Evolutionary conservation across 2,888 invertebrate genomes (phyloP).

Genomic region (Acanthosepion lycidas): DNA sequence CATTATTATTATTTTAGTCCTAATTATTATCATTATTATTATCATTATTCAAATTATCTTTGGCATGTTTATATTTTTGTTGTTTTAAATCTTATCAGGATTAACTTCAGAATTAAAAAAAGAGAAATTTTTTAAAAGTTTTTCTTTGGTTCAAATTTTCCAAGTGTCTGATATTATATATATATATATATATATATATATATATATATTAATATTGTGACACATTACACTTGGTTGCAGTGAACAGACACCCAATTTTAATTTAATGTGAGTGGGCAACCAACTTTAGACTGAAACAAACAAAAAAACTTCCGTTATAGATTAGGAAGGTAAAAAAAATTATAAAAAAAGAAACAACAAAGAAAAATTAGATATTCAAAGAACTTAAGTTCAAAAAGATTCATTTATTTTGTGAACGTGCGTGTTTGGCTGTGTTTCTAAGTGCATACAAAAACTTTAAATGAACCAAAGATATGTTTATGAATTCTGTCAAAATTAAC

Average conservation of each 20-base stretch:
- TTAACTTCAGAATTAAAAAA: too few species aligned
- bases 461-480: too few species aligned
- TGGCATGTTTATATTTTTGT: too few species aligned
- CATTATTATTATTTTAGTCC: too few species aligned
- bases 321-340: neutral
- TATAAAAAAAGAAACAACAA: neutral
- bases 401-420: neutral
- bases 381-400: neutral
- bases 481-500: too few species aligned
- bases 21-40: too few species aligned
- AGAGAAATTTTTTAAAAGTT: neutral
- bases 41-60: too few species aligned
- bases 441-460: neutral
- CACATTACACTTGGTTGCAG: neutral
- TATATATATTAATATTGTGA: neutral
- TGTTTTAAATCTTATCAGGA: too few species aligned
- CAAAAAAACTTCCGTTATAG: neutral
- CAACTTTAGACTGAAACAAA: neutral
- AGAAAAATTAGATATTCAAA: neutral
- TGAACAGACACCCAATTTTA: neutral
- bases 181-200: too few species aligned
- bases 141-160: neutral
- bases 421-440: neutral
- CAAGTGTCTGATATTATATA: too few species aligned
- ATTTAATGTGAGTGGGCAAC: neutral